These are phyloP conservation scores for Agriopis aurantiaria DNA, from an alignment of 2,888 invertebrate species.

Conservation along the genomic window DNA sequence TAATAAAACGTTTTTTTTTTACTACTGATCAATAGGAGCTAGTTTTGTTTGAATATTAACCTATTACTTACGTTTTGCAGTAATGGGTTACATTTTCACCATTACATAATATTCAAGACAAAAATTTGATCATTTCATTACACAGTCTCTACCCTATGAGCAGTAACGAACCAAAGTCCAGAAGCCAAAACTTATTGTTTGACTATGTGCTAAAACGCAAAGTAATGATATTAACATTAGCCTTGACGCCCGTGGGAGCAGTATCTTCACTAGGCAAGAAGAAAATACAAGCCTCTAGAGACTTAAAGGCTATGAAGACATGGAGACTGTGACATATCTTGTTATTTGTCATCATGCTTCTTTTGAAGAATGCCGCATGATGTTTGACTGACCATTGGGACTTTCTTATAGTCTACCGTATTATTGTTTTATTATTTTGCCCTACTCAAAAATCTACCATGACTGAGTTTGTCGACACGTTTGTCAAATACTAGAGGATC, in stretches of 20 bases:
- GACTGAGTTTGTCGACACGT: too few relatives aligned
- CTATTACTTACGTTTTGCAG: too few relatives aligned
- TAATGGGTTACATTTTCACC: too few relatives aligned
- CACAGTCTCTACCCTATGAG: too few relatives aligned
- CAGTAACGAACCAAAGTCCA: constrained; percentile 36
- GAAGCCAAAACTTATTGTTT: constrained; percentile 38
- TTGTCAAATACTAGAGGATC: too few relatives aligned
- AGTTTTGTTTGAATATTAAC: too few relatives aligned
- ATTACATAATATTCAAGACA: not conserved
- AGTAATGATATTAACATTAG: constrained; percentile 62
- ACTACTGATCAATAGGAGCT: too few relatives aligned
- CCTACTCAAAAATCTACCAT: too few relatives aligned
- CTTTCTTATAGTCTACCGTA: too few relatives aligned
- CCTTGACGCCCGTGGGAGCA: constrained; percentile 40
- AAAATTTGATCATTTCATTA: not conserved
- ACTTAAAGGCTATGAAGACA: not conserved
- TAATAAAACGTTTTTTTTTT: too few relatives aligned
- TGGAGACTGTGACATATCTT: not conserved
- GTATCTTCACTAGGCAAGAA: constrained; percentile 28
- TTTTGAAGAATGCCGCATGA: constrained; percentile 18
- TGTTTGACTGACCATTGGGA: not conserved
- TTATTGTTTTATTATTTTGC: too few relatives aligned
- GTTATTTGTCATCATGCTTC: constrained; percentile 55
- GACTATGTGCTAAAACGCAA: constrained; percentile 47
- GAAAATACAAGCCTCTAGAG: constrained; percentile 41